phyloP scores from a whole-genome alignment of 2,797 vertebrate species.

The Acanthurus tractus region DNA sequence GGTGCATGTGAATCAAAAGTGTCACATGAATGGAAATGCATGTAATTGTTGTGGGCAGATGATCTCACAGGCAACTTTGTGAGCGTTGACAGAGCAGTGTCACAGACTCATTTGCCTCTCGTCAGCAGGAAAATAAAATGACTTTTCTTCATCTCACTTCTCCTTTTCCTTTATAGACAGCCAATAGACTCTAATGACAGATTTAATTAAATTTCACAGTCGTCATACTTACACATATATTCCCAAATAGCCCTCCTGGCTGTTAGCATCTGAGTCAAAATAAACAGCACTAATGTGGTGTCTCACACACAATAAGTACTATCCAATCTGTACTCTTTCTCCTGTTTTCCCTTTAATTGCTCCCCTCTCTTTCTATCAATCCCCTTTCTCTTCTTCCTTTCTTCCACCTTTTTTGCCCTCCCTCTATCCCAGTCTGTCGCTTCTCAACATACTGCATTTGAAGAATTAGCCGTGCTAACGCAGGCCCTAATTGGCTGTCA shows the following conservation, averaged over 20 bases:
- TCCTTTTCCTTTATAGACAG: slow-evolving; percentile 23
- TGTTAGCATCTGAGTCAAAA: slow-evolving; percentile 63
- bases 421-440: slow-evolving; percentile 56
- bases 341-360: slow-evolving; percentile 78
- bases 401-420: slow-evolving; percentile 28
- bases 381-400: slow-evolving; percentile 14
- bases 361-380: slow-evolving; percentile 54
- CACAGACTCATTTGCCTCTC: slow-evolving; percentile 24
- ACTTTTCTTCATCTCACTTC: slow-evolving; percentile 31
- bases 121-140: slow-evolving; percentile 40
- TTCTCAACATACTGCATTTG: slow-evolving; percentile 67
- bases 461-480: slow-evolving; percentile 81
- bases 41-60: slow-evolving; percentile 11
- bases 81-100: slow-evolving; percentile 44
- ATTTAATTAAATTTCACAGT: slow-evolving; percentile 79
- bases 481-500: slow-evolving; percentile 86
- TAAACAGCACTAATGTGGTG: slow-evolving; percentile 76
- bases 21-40: slow-evolving; percentile 5
- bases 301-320: slow-evolving; percentile 77
- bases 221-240: slow-evolving; percentile 58
- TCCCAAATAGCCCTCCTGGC: slow-evolving; percentile 44
- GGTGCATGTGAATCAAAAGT: slow-evolving; percentile 14
- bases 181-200: slow-evolving; percentile 60
- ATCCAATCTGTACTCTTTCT: slow-evolving; percentile 71
- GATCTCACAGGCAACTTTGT: slow-evolving; percentile 23